Evolutionary conservation across 2,113 vertebrate species (phyloP), one percentile per base, ranked within the genome.

Genomic region (Rattus rattus): DNA sequence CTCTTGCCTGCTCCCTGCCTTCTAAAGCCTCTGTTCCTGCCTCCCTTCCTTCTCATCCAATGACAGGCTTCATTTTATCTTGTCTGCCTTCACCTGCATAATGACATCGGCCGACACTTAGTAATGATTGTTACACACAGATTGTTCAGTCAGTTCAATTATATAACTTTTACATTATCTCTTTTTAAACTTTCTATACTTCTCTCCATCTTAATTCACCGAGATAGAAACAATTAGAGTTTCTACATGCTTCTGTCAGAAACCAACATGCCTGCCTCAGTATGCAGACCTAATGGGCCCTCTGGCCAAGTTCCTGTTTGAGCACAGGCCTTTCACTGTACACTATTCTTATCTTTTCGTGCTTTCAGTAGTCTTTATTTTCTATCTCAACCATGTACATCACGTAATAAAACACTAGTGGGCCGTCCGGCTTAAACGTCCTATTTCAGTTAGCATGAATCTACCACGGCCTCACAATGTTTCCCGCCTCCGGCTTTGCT

Each of bases 111-210:
- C 43, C 43, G 43, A 43, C 43, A 43, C 65, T 70, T 83, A 10
- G 28, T 52, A 39, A 33, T 77, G 6, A 36, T 76, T 26, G 24
- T 83, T 89, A 22, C 4, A 47, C 39, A 91, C 43, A 17, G 49
- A 76, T 22, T 95, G 91, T 80, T 81, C 12, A 2, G n/a, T 76
- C 65, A 56, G 22, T 39, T 81, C 28, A 75, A 13, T 56, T 80
- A 56, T 61, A 16, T 39, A 63, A 89, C n/a, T 90, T 96, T 90
- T 61, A 61, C 20, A 73, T 88, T 7, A 73, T 69, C 54, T 92
- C 52, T 43, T 26, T 65, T 89, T 36, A 90, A 2, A 89, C 13
- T 52, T 92, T 59, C 11, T 52, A 0, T 96, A 69, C 33, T 90
- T 63, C 33, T 7, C 75, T 8, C 67, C 73, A 33, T 43, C 52